Percentiles rank a stretch among this genome's conserved stretches.
Conservation (phyloP, 2,888 invertebrate species). For the Stratiomys singularior region DNA sequence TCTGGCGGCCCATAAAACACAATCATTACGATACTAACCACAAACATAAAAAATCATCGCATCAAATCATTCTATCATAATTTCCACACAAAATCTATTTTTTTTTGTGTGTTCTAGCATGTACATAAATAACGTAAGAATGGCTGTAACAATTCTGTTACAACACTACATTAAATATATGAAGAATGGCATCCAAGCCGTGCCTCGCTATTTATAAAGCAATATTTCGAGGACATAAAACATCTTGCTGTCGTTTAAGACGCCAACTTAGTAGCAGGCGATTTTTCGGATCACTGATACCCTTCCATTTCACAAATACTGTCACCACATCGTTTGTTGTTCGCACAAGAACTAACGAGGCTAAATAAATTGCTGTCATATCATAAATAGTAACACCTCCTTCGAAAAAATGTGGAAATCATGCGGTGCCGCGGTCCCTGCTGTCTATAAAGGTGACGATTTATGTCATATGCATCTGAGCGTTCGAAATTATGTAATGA, state of each 20-base stretch:
- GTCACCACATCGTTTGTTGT: constrained; percentile 21
- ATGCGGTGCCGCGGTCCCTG: too few species aligned
- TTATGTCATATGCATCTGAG: too few species aligned
- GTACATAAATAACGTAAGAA: constrained; percentile 1
- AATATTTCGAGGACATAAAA: not conserved
- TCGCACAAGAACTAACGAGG: constrained; percentile 13
- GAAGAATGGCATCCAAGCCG: not conserved
- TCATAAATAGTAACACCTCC: constrained; percentile 8
- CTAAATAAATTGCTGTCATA: constrained; percentile 22
- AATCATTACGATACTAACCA: not conserved
- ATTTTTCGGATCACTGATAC: constrained; percentile 6
- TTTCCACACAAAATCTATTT: not conserved
- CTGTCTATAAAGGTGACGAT: too few species aligned
- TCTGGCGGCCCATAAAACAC: not conserved
- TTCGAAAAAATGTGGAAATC: not conserved
- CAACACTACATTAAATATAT: not conserved
- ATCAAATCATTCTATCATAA: not conserved
- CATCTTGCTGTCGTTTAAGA: not conserved
- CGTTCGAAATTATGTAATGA: too few species aligned
- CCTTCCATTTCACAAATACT: not conserved
- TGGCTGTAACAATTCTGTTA: not conserved
- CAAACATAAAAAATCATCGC: not conserved
- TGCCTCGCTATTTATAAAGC: constrained; percentile 9
- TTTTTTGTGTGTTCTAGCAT: not conserved
- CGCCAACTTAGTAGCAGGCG: not conserved